These are phyloP conservation scores for Drosophila cardini DNA, from an alignment of 1,140 invertebrate genomes.

Conservation along the genomic window DNA sequence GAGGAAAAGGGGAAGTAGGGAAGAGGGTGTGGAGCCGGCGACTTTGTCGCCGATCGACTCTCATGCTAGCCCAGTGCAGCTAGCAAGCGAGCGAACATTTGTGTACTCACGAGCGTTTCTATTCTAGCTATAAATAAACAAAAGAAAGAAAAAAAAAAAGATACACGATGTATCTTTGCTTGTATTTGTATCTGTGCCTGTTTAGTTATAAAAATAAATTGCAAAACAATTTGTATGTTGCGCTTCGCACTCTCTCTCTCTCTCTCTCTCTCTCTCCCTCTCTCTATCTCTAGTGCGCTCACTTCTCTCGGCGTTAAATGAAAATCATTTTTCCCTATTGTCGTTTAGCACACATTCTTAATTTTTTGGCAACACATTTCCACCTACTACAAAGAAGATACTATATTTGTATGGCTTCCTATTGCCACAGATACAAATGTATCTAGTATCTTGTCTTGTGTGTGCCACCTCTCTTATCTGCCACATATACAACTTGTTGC, in stretches of 20 bases:
- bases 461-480: slow-evolving; percentile 26
- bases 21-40: slow-evolving; percentile 29
- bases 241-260: slow-evolving; percentile 18
- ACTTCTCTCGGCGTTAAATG: slow-evolving; percentile 44
- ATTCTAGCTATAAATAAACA: slow-evolving; percentile 74
- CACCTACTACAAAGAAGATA: slow-evolving; percentile 22
- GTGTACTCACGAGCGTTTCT: slow-evolving; percentile 48
- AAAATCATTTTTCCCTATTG: slow-evolving; percentile 69
- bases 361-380: slow-evolving; percentile 56
- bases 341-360: slow-evolving; percentile 55
- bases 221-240: slow-evolving; percentile 73
- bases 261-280: slow-evolving; percentile 11
- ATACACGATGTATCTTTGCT: slow-evolving; percentile 36
- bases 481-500: slow-evolving; percentile 74
- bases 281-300: slow-evolving; percentile 36
- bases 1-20: background rate
- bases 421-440: slow-evolving; percentile 21
- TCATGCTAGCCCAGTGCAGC: slow-evolving; percentile 27
- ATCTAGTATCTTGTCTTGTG: background rate
- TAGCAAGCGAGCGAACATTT: background rate
- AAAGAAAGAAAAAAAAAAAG: slow-evolving; percentile 41
- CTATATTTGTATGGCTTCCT: slow-evolving; percentile 47
- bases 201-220: slow-evolving; percentile 79
- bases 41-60: slow-evolving; percentile 62
- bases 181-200: slow-evolving; percentile 30